Base-by-base conservation (phyloP, 2,113 vertebrate species). In the Oryzias melastigma region DNA sequence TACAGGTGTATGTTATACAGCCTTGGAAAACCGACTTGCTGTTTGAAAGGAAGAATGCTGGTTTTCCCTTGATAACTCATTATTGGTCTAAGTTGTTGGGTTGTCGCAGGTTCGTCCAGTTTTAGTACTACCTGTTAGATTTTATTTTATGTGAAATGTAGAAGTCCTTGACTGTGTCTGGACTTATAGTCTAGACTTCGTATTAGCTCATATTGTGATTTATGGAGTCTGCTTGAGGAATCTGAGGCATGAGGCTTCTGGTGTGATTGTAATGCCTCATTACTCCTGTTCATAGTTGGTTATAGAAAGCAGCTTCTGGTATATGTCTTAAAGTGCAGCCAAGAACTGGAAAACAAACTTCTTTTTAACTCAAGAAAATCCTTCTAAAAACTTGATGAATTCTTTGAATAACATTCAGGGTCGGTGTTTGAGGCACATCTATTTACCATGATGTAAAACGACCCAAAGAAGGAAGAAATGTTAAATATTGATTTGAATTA, bases 251-350 rank as follows among this genome's bases (percentile, higher is more conserved):
- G 81, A 88, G 73, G 77, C 79, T 83, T 82, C 85, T 86, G 81
- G 85, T 86, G 75, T 73, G 81, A 88, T 87, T 87, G 85, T 83
- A 87, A 87, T 86, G 82, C 86, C 87, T 86, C 84, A 88, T 89
- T 89, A 83, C 86, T 82, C 71, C 79, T 81, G 77, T 85, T 85
- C 82, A 83, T 85, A 85, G 84, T 88, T 85, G 75, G 71, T 86
- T 81, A 85, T 59, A 73, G 78, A 65, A 52, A 75, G 75, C 78
- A 56, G 82, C 87, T 85, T 66, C 88, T 88, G 87, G 73, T 84
- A 77, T 85, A n/a, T 78, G 81, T 89, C 80, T 80, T 29, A 55
- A 52, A 45, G 65, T 69, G 62, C 70, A 71, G 74, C 69, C 85
- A 63, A 78, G 65, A 77, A 46, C 60, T 53, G 72, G 53, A 71